Evolutionary conservation across 2,797 vertebrate species (phyloP), one percentile per base, ranked within the genome.

Genomic region (Sebastes jordani): DNA sequence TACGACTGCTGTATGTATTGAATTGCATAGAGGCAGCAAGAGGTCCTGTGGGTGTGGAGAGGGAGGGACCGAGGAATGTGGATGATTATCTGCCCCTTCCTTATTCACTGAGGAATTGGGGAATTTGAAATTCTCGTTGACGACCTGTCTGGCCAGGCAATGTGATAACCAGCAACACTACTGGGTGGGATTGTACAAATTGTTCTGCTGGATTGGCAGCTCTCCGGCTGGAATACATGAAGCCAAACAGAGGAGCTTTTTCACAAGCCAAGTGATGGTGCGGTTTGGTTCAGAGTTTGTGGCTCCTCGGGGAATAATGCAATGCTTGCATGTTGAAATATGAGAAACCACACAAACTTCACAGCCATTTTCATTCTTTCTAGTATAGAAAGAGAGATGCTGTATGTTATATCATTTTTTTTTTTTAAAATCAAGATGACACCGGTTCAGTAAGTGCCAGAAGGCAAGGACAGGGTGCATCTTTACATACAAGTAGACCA

Each of bases 251-350:
- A 27, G 16, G 49, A 34, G 64, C 65, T 75, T 76, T 82, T 71
- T 82, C 75, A 81, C 72, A 78, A 66, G 54, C 38, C 29, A 56
- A 30, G 74, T 58, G 72, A 70, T 78, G 76, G 56, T 81, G 85
- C 55, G 86, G 85, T 82, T 87, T 88, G 78, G 76, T 78, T 79
- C 32, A n/a, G 62, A 72, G 52, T 88, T 91, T 86, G 84, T 62
- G 58, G 80, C 64, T 87, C 90, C 91, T 75, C n/a, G 0, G 92
- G 88, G 90, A 86, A 88, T 87, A 92, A 82, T 92, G 83, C 89
- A 92, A 92, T 92, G 90, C 85, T 86, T 88, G 80, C 80, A 76
- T 73, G 81, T 62, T 92, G 90, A 91, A 91, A 92, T 86, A 74
- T 87, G 90, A 93, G 88, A 87, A 78, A 76, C 66, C 81, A 61